Percentiles rank a stretch among this genome's conserved stretches.
Conservation (phyloP, 1,140 invertebrate genomes). For the Bombus waltoni region DNA sequence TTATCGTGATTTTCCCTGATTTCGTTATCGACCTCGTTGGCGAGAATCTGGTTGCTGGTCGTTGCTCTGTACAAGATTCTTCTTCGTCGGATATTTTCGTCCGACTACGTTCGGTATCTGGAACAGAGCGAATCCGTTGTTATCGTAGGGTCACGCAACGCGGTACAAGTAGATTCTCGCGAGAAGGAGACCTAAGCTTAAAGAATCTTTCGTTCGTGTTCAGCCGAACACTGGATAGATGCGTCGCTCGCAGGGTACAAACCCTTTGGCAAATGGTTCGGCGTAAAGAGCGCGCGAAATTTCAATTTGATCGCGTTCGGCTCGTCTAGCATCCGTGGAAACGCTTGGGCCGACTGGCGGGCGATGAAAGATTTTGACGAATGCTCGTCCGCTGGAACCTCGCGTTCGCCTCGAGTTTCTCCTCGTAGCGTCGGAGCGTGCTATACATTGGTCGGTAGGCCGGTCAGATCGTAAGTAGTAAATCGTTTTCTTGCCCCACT, state of each 20-base stretch:
- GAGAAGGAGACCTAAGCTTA: no score
- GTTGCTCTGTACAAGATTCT: no score
- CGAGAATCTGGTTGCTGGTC: fast-evolving
- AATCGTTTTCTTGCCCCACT: conserved; percentile 66
- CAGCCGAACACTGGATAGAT: no score
- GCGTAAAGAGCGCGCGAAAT: not conserved
- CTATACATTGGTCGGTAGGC: conserved; percentile 54
- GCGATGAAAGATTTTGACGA: conserved; percentile 58
- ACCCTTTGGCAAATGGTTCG: not conserved
- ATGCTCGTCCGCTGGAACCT: conserved; percentile 23
- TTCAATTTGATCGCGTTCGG: conserved; percentile 14
- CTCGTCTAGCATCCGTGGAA: not conserved
- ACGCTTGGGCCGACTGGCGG: not conserved
- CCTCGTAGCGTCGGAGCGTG: conserved; percentile 29
- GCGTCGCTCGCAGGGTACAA: fast-evolving
- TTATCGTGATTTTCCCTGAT: no score
- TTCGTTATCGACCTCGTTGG: no score
- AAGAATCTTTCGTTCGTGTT: no score
- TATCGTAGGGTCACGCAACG: no score
- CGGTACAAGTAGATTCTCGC: no score
- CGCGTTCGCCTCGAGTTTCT: conserved; percentile 20
- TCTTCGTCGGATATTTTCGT: no score
- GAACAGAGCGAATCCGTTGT: no score
- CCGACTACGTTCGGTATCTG: no score
- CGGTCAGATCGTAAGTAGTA: conserved; percentile 55